Base-by-base conservation (phyloP, 2,888 invertebrate genomes). In the Andricus curvator region DNA sequence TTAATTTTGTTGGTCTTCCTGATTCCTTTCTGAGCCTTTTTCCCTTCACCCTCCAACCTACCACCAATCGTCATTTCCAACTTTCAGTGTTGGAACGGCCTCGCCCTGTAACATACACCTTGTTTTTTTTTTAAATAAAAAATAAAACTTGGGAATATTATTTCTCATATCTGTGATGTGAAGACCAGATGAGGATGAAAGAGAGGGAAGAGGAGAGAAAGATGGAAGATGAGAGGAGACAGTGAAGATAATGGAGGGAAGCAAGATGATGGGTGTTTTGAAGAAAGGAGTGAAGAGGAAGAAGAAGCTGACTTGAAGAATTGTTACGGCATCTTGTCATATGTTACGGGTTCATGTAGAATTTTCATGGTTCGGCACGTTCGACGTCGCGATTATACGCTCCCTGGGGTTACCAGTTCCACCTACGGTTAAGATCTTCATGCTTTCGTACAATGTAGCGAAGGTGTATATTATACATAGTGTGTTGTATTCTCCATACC, bases 21-120 rank as follows among this genome's bases (percentile, higher is more conserved):
- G 78, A 74, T 83, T 85, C 85, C 85, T 85, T 85, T 86, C 85
- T 86, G 84, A 85, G 83, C 84, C 84, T 82, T 85, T 82, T 83
- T 78, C 80, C 68, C 78, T 8, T 37, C 37, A 51, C 78, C 70
- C 81, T 79, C 80, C 79, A 80, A 80, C 80, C 62, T 82, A 78
- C 76, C 80, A 70, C 77, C 84, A 78, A 81, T 81, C 82, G 81
- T 84, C 80, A 89, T 90, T 90, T 91, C 89, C 90, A 90, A 90
- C 90, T 90, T 89, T 86, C 87, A 88, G 88, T 88, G 89, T 85
- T 88, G 88, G 85, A 85, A 87, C 82, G 85, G 51, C 66, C 66
- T 65, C 33, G 44, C 48, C 51, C 48, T 44, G 44, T 64, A 65
- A 20, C 41, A 11, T 11, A 65, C 62, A 62, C 44, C 48, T 33